Evolutionary conservation across 1,140 invertebrate species (phyloP).

Genomic region (Drosophila carrolli): DNA sequence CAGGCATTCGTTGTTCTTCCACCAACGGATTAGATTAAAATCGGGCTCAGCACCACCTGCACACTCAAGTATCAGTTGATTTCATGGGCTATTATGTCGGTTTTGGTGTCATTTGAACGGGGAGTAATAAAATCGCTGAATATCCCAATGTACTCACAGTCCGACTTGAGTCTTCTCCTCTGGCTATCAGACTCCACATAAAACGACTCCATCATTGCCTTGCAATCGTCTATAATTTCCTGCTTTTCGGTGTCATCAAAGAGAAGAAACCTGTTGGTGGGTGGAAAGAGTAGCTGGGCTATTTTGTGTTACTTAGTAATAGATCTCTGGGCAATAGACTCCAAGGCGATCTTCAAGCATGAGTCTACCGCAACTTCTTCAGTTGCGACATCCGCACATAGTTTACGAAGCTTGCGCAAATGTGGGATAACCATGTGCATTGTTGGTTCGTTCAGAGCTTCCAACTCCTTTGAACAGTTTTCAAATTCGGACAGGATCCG

Average conservation of each 20-base stretch:
- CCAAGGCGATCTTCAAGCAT: neutral
- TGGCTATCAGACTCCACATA: slow-evolving; percentile 1
- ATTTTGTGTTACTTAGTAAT: slow-evolving; percentile 2
- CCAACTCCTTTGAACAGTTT: neutral
- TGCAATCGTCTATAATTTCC: neutral
- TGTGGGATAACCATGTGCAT: slow-evolving; percentile 1
- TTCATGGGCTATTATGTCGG: neutral
- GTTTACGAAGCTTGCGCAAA: neutral
- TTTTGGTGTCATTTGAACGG: neutral
- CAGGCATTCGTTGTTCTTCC: slow-evolving; percentile 2
- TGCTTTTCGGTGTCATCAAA: slow-evolving; percentile 1
- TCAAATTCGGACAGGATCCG: neutral
- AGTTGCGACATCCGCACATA: neutral
- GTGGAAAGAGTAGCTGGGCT: neutral
- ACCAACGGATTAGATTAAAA: neutral
- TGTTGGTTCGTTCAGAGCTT: neutral
- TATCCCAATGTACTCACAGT: slow-evolving; percentile 1
- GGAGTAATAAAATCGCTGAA: slow-evolving; percentile 1
- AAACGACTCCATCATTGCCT: neutral
- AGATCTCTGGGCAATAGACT: neutral
- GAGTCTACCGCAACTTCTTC: neutral
- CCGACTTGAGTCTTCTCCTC: neutral
- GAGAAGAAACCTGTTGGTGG: neutral
- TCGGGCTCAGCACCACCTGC: neutral
- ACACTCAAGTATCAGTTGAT: neutral